Conservation (phyloP, 2,113 vertebrate species). For the Nothobranchius kuhntae region DNA sequence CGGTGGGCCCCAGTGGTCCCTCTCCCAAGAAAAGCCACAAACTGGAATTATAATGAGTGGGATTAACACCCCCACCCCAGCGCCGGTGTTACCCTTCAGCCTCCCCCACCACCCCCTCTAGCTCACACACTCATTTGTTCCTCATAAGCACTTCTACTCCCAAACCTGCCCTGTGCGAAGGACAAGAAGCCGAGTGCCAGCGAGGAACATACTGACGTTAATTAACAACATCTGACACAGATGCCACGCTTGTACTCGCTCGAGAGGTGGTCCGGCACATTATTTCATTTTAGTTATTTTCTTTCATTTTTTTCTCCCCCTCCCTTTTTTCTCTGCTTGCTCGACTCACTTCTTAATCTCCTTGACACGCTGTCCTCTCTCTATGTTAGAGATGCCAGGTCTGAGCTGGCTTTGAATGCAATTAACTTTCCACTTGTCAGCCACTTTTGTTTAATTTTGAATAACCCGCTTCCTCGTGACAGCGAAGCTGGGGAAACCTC, state of each 20-base stretch:
- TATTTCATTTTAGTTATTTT: conserved; percentile 83
- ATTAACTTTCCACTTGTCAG: conserved; percentile 73
- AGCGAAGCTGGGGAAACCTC: conserved; percentile 28
- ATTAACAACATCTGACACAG: conserved; percentile 87
- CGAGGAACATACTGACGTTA: conserved; percentile 83
- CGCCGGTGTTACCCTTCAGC: conserved; percentile 61
- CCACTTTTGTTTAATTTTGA: conserved; percentile 72
- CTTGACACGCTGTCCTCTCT: conserved; percentile 76
- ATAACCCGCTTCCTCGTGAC: conserved; percentile 57
- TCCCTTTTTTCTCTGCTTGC: conserved; percentile 59
- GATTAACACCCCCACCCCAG: conserved; percentile 78
- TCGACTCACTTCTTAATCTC: conserved; percentile 75
- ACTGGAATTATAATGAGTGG: conserved; percentile 83
- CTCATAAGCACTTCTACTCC: conserved; percentile 66
- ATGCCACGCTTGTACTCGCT: conserved; percentile 81
- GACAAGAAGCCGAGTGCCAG: conserved; percentile 80
- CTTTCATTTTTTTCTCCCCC: conserved; percentile 70
- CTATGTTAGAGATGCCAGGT: conserved; percentile 56
- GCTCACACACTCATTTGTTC: conserved; percentile 48
- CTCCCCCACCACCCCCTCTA: conserved; percentile 41
- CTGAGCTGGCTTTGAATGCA: conserved; percentile 65
- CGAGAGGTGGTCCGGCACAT: conserved; percentile 82
- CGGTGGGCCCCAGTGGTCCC: conserved; percentile 64
- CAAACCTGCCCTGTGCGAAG: conserved; percentile 71
- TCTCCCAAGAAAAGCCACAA: conserved; percentile 70